Evolutionary conservation across 2,113 vertebrate species (phyloP).

Genomic region (Istiophorus platypterus): DNA sequence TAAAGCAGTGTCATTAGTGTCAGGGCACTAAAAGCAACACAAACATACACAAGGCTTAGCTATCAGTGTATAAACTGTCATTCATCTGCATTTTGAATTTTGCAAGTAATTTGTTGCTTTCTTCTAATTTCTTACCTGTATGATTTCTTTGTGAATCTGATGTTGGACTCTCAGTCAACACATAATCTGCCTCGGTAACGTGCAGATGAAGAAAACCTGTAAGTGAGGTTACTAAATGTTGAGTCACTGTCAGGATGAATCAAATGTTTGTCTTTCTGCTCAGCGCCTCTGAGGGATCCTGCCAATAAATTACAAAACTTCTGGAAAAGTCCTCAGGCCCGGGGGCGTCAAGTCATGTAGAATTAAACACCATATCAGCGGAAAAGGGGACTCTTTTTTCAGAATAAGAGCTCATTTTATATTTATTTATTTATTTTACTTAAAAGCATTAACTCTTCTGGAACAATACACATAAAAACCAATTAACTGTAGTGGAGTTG

Average conservation of each 20-base stretch:
- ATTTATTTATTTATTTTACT: no score
- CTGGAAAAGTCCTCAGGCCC: slow-evolving; percentile 69
- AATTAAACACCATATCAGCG: rapidly evolving
- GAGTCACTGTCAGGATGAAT: slow-evolving; percentile 60
- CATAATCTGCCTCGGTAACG: background rate
- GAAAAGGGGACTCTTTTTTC: slow-evolving; percentile 5
- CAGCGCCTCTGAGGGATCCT: slow-evolving; percentile 28
- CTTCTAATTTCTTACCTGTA: background rate
- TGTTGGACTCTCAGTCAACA: no score
- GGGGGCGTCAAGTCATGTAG: background rate
- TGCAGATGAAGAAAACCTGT: background rate
- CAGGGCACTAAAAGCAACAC: no score
- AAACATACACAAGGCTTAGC: no score
- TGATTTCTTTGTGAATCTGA: background rate
- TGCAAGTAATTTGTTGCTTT: background rate
- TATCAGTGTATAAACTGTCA: background rate
- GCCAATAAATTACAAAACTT: slow-evolving; percentile 64
- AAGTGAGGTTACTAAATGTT: slow-evolving; percentile 21
- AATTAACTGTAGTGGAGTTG: no score
- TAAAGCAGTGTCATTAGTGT: no score
- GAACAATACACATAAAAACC: no score
- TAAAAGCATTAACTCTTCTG: no score
- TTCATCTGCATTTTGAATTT: background rate
- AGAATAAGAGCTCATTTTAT: slow-evolving; percentile 59
- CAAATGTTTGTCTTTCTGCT: slow-evolving; percentile 52